Base-by-base conservation (phyloP, 1,140 invertebrate genomes). In the Philopotamus ludificatus region DNA sequence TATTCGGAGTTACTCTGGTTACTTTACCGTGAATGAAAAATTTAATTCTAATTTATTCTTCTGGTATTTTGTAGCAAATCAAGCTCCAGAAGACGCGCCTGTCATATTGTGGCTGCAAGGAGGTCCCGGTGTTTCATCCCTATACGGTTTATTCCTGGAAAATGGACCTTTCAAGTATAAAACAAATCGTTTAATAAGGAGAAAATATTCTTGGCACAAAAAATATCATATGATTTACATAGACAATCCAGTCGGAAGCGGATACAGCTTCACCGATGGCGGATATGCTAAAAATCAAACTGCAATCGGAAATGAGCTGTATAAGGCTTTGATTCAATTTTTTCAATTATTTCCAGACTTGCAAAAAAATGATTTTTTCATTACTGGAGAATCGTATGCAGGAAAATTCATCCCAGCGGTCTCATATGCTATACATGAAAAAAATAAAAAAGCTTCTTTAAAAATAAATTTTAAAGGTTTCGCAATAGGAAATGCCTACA, bases 221-320 rank as follows among this genome's bases (percentile, higher is more conserved):
- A 84, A 82, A 2, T 88, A 90, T 71, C 88, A 90, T 72, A 72
- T 95, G 23, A 80, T 95, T n/a, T 95, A 90, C 71, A 89, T 95
- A 59, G 93, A 95, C 73, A 94, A 93, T 75, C 93, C 93, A 4
- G 92, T 93, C 44, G 90, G 90, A 1, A 89, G 90, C 16, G 89
- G 89, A 1, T 92, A 85, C 68, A 91, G 89, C 72, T 91, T 89
- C 67, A 90, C 88, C 34, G 34, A 39, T 39, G n/a, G n/a, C n/a
- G n/a, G n/a, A n/a, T n/a, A n/a, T n/a, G n/a, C n/a, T n/a, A n/a
- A n/a, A n/a, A n/a, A n/a, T n/a, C n/a, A n/a, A n/a, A n/a, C n/a
- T n/a, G n/a, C n/a, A n/a, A n/a, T n/a, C n/a, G n/a, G n/a, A n/a
- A n/a, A n/a, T n/a, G n/a, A n/a, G n/a, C n/a, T n/a, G n/a, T n/a